Conservation (phyloP, 2,113 vertebrate species). For the Brachyistius frenatus region DNA sequence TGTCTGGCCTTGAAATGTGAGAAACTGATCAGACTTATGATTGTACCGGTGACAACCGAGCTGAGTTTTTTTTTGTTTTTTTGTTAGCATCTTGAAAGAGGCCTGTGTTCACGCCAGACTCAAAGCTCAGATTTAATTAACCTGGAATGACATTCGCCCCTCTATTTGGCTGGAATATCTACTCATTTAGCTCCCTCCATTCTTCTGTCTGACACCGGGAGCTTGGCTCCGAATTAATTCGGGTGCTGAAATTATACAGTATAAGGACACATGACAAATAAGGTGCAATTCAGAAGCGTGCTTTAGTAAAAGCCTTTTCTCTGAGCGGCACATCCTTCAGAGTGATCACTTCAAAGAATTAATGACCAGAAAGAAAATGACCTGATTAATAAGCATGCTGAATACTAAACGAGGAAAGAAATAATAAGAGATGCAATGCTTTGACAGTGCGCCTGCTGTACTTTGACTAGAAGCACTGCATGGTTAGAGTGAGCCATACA, state of each 20-base stretch:
- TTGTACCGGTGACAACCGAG: neutral
- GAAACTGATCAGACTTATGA: conserved; percentile 40
- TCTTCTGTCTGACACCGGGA: conserved; percentile 61
- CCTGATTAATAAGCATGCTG: conserved; percentile 63
- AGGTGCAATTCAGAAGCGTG: conserved; percentile 51
- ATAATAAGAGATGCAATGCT: conserved; percentile 44
- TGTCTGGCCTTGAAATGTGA: neutral
- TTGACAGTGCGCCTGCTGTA: conserved; percentile 33
- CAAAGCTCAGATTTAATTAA: conserved; percentile 76
- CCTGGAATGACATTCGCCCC: conserved; percentile 62
- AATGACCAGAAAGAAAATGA: conserved; percentile 61
- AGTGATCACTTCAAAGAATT: conserved; percentile 47
- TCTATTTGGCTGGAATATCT: conserved; percentile 64
- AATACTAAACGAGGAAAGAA: conserved; percentile 43
- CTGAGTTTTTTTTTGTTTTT: conserved; percentile 36
- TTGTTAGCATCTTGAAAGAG: conserved; percentile 52
- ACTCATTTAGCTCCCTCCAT: conserved; percentile 69
- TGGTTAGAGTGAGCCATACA: conserved; percentile 13
- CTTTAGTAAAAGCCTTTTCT: conserved; percentile 49
- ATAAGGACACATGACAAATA: conserved; percentile 75
- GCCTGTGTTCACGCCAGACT: conserved; percentile 46
- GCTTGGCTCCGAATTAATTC: conserved; percentile 64
- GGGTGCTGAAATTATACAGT: conserved; percentile 64
- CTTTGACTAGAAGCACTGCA: conserved; percentile 17
- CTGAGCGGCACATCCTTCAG: conserved; percentile 43